Base-by-base conservation (phyloP, 2,888 invertebrate genomes). In the Epirrhoe tristata region DNA sequence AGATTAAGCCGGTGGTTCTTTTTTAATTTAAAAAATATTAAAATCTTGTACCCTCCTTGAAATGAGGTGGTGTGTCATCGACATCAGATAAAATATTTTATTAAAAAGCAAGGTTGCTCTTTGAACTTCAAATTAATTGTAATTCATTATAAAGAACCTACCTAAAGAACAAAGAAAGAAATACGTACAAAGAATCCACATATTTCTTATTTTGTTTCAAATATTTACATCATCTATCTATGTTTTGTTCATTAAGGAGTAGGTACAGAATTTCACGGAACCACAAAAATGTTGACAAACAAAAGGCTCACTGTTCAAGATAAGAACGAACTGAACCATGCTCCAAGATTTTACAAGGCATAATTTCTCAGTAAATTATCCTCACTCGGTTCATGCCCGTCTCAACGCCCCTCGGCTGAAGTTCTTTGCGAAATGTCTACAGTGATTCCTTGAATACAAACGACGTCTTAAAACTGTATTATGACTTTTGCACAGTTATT, bases 391-490 rank as follows among this genome's bases (percentile, higher is more conserved):
- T 87, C 90, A 85, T 85, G 86, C 82, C 82, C 82, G 86, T 86
- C 85, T 88, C 87, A 84, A 81, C 88, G 80, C 88, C 76, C 81
- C 81, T 81, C 80, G 78, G 69, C 81, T 76, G 82, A 87, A 90
- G 83, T 88, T 91, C 87, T 82, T 83, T 90, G 91, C 86, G 90
- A 93, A 93, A 93, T 93, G 93, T 93, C 93, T 93, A 88, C 91
- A 88, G 89, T 92, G 93, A 93, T 93, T 93, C 91, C 89, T 87
- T 90, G 94, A 93, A 94, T 94, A 94, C 93, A 94, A 94, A 94
- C 90, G 93, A 93, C 88, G 83, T 79, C 80, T 85, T 90, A 88
- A 86, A 88, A 84, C 78, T 87, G 82, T 86, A 88, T 90, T 91
- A 92, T 88, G 91, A 90, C 82, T 90, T 90, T 83, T 85, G 84